Evolutionary conservation across 2,888 invertebrate species (phyloP).

Genomic region (Aproaerema taeniolella): DNA sequence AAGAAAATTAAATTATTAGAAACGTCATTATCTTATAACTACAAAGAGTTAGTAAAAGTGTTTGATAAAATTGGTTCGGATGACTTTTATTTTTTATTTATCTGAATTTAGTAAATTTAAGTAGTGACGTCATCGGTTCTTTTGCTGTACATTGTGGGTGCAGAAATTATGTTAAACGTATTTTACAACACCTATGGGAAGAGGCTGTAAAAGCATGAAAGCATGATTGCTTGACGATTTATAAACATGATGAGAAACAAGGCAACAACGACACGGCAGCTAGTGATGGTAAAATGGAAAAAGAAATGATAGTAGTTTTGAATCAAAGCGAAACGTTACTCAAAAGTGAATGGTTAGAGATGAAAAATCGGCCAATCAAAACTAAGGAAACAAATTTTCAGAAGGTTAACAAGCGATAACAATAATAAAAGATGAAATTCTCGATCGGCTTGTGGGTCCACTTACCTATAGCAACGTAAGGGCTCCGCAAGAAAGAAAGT

Average conservation of each 20-base stretch:
- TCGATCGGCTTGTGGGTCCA: constrained; percentile 60
- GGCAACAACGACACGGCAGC: constrained; percentile 45
- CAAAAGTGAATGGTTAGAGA: constrained; percentile 53
- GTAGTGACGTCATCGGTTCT: no score
- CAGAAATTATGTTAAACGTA: no score
- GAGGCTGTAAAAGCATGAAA: constrained; percentile 32
- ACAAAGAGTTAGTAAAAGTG: constrained; percentile 1
- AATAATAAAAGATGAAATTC: constrained; percentile 47
- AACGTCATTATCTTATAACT: background rate
- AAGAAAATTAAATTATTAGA: constrained; percentile 42
- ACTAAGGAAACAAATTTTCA: constrained; percentile 34
- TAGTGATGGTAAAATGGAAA: constrained; percentile 43
- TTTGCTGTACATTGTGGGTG: background rate
- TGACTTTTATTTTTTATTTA: no score
- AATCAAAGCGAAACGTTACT: constrained; percentile 77
- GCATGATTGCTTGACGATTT: constrained; percentile 31
- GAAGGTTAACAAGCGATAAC: constrained; percentile 55
- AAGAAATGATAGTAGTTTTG: constrained; percentile 49
- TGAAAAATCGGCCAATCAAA: constrained; percentile 51
- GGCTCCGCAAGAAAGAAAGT: constrained; percentile 77
- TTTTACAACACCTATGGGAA: no score
- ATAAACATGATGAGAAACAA: constrained; percentile 28
- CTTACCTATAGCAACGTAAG: constrained; percentile 76
- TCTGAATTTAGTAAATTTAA: no score
- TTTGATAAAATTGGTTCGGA: background rate